phyloP scores from a whole-genome alignment of 2,797 vertebrate genomes.

The Sebastes melanostomus region DNA sequence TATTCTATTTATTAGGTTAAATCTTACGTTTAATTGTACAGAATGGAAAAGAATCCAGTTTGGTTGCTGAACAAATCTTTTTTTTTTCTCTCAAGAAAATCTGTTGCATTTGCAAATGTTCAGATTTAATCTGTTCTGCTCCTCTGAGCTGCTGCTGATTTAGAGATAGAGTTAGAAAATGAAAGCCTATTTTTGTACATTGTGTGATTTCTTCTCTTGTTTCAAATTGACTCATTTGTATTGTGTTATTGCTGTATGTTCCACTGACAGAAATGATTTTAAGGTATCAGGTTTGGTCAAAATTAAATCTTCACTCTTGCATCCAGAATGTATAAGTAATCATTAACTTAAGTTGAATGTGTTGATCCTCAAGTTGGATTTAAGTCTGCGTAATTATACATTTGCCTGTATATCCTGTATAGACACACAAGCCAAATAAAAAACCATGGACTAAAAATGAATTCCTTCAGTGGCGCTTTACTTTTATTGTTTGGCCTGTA shows the following conservation, averaged over 20 bases:
- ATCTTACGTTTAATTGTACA: slow-evolving; percentile 2
- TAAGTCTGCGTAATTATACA: background rate
- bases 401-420: background rate
- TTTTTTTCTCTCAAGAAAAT: background rate
- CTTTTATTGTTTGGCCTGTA: background rate
- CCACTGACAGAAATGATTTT: background rate
- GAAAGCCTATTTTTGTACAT: slow-evolving; percentile 26
- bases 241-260: background rate
- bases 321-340: background rate
- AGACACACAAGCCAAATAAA: slow-evolving; percentile 10
- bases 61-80: background rate
- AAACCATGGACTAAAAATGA: background rate
- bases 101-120: background rate
- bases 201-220: slow-evolving; percentile 9
- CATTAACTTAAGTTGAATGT: background rate
- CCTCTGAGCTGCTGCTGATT: slow-evolving; percentile 11
- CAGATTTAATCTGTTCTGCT: background rate
- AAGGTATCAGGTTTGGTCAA: background rate
- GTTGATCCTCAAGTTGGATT: background rate
- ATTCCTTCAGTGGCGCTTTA: background rate
- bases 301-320: background rate
- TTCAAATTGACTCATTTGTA: background rate
- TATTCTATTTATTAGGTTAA: slow-evolving; percentile 35
- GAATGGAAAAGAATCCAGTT: background rate
- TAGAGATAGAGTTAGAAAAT: background rate